Base-by-base conservation (phyloP, 2,888 invertebrate species). In the Chrysina gloriosa region DNA sequence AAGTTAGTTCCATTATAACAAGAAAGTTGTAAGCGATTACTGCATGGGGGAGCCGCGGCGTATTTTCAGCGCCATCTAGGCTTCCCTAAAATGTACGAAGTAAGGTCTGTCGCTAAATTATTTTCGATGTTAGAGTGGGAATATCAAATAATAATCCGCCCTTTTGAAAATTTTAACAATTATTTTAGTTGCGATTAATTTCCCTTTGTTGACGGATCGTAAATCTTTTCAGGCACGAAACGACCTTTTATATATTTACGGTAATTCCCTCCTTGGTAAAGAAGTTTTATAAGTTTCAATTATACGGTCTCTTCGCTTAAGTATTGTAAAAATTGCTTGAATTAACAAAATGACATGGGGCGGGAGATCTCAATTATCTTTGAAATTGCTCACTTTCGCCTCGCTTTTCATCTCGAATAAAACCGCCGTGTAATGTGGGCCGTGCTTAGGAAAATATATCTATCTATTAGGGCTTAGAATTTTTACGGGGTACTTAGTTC, bases 221-320 rank as follows among this genome's bases (percentile, higher is more conserved):
- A n/a, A n/a, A n/a, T n/a, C n/a, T n/a, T n/a, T n/a, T n/a, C n/a
- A n/a, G n/a, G n/a, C n/a, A n/a, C n/a, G n/a, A n/a, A n/a, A n/a
- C n/a, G n/a, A n/a, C n/a, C n/a, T n/a, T n/a, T n/a, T n/a, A n/a
- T n/a, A n/a, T n/a, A n/a, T n/a, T n/a, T n/a, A n/a, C n/a, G n/a
- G n/a, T n/a, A n/a, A n/a, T n/a, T n/a, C 36, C 14, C 36, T 36
- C 14, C 11, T 36, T 36, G n/a, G 36, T n/a, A 36, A 4, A 36
- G 36, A 36, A 36, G 42, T 42, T 42, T 42, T 50, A 50, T 50
- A 27, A 50, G 50, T 50, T 50, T 25, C 50, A 50, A 25, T 50
- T 50, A 50, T 14, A n/a, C 42, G 42, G 42, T 11, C 50, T 27
- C 27, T 50, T 25, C 14, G 25, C 4, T 27, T 50, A 25, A 27